phyloP scores from a whole-genome alignment of 2,888 invertebrate species.

The Caenorhabditis becei region DNA sequence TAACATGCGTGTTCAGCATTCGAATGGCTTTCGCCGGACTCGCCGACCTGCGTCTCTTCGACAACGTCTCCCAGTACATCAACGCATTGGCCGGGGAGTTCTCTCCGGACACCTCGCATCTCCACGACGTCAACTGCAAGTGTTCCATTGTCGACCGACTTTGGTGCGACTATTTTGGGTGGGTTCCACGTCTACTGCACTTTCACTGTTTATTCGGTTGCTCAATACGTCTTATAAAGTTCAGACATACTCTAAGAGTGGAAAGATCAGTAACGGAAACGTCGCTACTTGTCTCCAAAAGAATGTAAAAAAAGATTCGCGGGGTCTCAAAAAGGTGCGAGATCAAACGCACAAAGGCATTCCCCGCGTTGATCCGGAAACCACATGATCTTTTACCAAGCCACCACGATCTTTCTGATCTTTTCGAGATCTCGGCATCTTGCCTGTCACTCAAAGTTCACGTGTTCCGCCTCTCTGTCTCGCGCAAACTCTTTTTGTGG shows the following conservation, averaged over 20 bases:
- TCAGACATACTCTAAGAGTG: too few relatives aligned
- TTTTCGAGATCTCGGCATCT: conserved; percentile 3
- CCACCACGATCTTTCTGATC: conserved; percentile 2
- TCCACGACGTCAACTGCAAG: conserved; percentile 55
- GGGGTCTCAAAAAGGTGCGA: too few relatives aligned
- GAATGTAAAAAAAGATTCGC: too few relatives aligned
- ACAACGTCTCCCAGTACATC: conserved; percentile 55
- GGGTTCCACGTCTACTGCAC: conserved; percentile 3
- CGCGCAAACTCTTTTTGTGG: not conserved
- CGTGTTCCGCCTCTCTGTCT: conserved; percentile 1
- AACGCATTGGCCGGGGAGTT: conserved; percentile 50
- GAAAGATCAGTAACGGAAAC: too few relatives aligned
- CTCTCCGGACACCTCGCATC: conserved; percentile 46
- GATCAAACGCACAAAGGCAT: not conserved
- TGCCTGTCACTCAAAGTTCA: conserved; percentile 39
- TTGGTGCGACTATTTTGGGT: conserved; percentile 59
- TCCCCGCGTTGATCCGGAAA: not conserved
- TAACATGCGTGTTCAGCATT: not conserved
- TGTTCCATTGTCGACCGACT: conserved; percentile 46
- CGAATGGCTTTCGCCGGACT: conserved; percentile 51
- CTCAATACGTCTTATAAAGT: too few relatives aligned
- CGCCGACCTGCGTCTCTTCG: conserved; percentile 53
- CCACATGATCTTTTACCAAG: not conserved
- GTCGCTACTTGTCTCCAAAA: too few relatives aligned
- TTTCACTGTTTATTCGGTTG: not conserved